Base-by-base conservation (phyloP, 2,888 invertebrate genomes). In the Dicycla oo region DNA sequence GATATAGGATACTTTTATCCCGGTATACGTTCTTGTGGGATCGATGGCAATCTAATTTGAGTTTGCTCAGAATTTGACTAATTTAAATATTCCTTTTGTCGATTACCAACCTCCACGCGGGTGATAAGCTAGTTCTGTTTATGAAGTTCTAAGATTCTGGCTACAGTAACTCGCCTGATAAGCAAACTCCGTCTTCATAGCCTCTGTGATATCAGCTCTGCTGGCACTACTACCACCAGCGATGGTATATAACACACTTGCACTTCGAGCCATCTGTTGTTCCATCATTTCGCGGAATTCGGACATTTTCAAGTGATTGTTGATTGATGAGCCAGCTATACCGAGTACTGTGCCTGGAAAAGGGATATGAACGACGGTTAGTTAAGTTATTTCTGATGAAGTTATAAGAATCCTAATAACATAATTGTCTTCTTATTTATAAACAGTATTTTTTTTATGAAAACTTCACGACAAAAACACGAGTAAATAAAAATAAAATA, bases 311-410 rank as follows among this genome's bases (percentile, higher is more conserved):
- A 97, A 92, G 54, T 96, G 94, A 87, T 97, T 97, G 91, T 97
- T 97, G 49, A 97, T 93, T 0, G 97, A 97, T 0, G 97, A 97
- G 23, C 97, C 98, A 1, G 97, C 92, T 80, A 97, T 97, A 18
- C 98, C 98, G 7, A 97, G 92, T 0, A 96, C 92, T 30, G 97
- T 97, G 62, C 98, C 98, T 90, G 83, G 13, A 3, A 43, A 13
- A 13, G 18, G 11, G 10, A 23, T 30, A 10, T 18, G 11, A 53
- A 2, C 0, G 13, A 20, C 5, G 2, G 26, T 40, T 61, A 30
- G 20, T 62, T 13, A 13, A 26, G 20, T n/a, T 47, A 49, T 23
- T 23, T 51, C 49, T 23, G 53, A 53, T 23, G 53, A 53, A 53
- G 3, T 53, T 7, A 15, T 18, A 18, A 18, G 15, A 26, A 3